Base-by-base conservation (phyloP, 2,113 vertebrate genomes). In the Toxotes jaculatrix region DNA sequence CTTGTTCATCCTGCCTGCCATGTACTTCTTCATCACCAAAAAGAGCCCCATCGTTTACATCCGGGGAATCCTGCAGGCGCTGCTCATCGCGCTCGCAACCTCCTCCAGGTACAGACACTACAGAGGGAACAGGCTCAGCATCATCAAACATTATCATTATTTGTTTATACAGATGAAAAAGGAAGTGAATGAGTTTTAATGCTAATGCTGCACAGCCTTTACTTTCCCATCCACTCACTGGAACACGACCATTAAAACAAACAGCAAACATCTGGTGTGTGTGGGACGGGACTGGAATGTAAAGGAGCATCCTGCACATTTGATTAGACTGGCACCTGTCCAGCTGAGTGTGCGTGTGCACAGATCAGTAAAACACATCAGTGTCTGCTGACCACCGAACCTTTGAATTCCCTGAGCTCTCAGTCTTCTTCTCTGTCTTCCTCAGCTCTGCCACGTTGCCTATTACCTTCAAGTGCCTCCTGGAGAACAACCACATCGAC, bases 381-480 rank as follows among this genome's bases (percentile, higher is more conserved):
- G 38, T 81, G 38, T 49, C 36, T 69, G n/a, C 68, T 27, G 40
- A 69, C 27, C 27, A 27, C 27, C 27, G 27, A 27, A 27, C 42
- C 8, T 32, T 56, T 59, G 1, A 53, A 0, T 51, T 1, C 0
- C 38, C 55, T 77, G 43, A 40, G 34, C 17, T 55, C 7, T 23
- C 6, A 36, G 6, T 56, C 17, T 55, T 59, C 4, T 23, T 40
- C 47, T 36, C 43, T 61, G 1, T 65, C 82, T 34, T 80, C 63
- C 79, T 34, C 94, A 99, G 98, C 93, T 99, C 98, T 77, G 98
- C 98, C 93, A 99, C 98, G 0, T 89, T 99, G 96, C 98, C 98
- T 94, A 99, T 99, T 94, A 99, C 98, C 83, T 99, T 99, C 95
- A 98, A 99, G 96, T 99, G 98, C 95, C 97, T 99, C 85, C 91